Base-by-base conservation (phyloP, 2,888 invertebrate species). In the Anthoptus insignis region DNA sequence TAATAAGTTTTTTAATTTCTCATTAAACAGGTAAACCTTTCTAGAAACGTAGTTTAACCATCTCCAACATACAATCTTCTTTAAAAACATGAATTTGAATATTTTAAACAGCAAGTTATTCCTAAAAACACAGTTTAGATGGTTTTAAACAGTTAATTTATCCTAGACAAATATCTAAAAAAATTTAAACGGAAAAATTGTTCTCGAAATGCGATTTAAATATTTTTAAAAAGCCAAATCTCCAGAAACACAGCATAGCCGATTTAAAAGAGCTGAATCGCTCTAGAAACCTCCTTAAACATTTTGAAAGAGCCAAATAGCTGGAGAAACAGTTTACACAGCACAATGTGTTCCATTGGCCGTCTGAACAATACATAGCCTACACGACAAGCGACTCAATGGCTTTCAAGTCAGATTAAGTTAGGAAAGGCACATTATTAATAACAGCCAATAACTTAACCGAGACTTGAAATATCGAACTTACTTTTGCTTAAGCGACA, bases 321-420 rank as follows among this genome's bases (percentile, higher is more conserved):
- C 32, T 50, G 22, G 16, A 56, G 21, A 50, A 39, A 64, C 50
- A 29, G n/a, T 52, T 60, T 57, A 54, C 58, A 64, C 63, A 67
- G 59, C 59, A 68, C 72, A 76, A 74, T 73, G 83, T 82, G 86
- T 83, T 85, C 81, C 84, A 82, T 85, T 81, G 81, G 78, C 78
- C 79, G 75, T 79, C 77, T 78, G 81, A 86, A 91, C 91, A 91
- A 91, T 87, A 78, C 83, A 81, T 84, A 78, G 84, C 76, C 82
- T 83, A 81, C 85, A 84, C 88, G 87, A 88, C 85, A 81, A 79
- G 80, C 82, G 83, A 85, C 87, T 89, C 89, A 84, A 88, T 85
- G 86, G 88, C 83, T 89, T 86, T 89, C 88, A 89, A 92, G 91
- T 89, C 91, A 88, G 92, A 92, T 92, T 91, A 92, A 89, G 88